Base-by-base conservation (phyloP, 53 echinoderm and acorn worm species). In the Echinarachnius parma region DNA sequence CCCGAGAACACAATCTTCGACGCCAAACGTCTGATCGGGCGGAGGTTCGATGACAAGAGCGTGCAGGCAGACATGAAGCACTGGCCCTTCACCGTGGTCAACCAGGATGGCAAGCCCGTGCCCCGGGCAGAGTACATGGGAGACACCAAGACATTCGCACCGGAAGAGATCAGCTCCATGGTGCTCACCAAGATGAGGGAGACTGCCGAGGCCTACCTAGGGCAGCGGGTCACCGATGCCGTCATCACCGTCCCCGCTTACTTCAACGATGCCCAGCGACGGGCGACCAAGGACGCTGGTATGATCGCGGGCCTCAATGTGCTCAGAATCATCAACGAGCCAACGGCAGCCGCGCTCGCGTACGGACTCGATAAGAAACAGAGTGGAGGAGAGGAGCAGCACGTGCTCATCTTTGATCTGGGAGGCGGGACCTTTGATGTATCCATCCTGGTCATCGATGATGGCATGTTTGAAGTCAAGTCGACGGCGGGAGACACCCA, bases 341-440 rank as follows among this genome's bases (percentile, higher is more conserved):
- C 93, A 14, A 89, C 93, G 13, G 93, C 93, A 46, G 93, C 93
- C 10, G 93, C 93, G 18, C 86, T 93, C 56, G 93, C 93, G 3
- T 93, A 93, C 35, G 93, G 93, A 64, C 81, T 93, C 14, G 93
- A 93, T 39, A 93, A 93, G 28, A 93, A 93, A 86, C 83, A 89
- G 36, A 62, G 77, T 13, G 45, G 30, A 34, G n/a, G n/a, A n/a
- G n/a, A n/a, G n/a, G 81, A 81, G 59, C 74, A 74, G 18, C 78
- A 88, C 68, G 48, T 66, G 4, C 76, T 89, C 24, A 93, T 93
- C 53, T 93, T 89, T 50, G 86, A 83, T 48, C 81, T 93, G 14
- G 93, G 89, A 3, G 93, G 89, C 29, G 89, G 93, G 15, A 89
- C 86, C 31, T 93, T 89, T 74, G 93, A 93, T 19, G 93, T 93